Percentiles rank a stretch among this genome's conserved stretches.
Evolutionary conservation across 2,888 invertebrate genomes (phyloP).

Genomic region (Drosophila anomalata): DNA sequence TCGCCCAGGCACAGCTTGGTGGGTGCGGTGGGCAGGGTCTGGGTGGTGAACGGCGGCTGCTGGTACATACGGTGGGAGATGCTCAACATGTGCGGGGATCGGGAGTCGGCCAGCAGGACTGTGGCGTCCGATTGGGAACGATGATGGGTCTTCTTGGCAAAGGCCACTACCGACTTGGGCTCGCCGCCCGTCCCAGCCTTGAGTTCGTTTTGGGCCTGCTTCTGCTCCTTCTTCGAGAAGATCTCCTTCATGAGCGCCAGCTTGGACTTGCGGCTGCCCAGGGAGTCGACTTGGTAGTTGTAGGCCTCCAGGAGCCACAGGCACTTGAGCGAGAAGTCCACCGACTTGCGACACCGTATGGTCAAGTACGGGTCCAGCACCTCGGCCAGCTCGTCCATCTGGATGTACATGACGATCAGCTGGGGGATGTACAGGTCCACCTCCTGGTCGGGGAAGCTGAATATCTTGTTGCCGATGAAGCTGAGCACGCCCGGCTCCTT

Average conservation of each 20-base stretch:
- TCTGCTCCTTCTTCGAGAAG: constrained; percentile 82
- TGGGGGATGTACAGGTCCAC: constrained; percentile 99
- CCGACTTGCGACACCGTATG: constrained; percentile 94
- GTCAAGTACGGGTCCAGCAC: constrained; percentile 93
- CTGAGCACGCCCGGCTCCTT: constrained; percentile 99
- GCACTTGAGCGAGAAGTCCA: constrained; percentile 97
- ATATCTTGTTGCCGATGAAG: constrained; percentile 98
- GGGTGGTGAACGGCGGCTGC: constrained; percentile 80
- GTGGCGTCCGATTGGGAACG: constrained; percentile 92
- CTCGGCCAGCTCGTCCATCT: constrained; percentile 98
- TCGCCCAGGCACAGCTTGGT: constrained; percentile 92
- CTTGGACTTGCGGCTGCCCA: constrained; percentile 82
- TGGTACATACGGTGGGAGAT: constrained; percentile 80
- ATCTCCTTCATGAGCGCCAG: constrained; percentile 83
- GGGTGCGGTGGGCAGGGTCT: constrained; percentile 82
- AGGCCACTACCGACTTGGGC: constrained; percentile 43
- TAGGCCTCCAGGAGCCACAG: constrained; percentile 98
- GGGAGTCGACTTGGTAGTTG: constrained; percentile 82
- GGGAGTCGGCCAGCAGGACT: constrained; percentile 85
- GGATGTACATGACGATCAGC: constrained; percentile 98
- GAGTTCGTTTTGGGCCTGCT: constrained; percentile 58
- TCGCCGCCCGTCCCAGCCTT: constrained; percentile 17
- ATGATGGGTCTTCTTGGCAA: constrained; percentile 91
- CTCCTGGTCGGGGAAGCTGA: constrained; percentile 95
- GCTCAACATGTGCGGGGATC: constrained; percentile 68